Percentiles rank a stretch among this genome's conserved stretches.
Evolutionary conservation across 35 echinoderm and acorn worm genomes (phyloP).

Genomic region (Diadema setosum): DNA sequence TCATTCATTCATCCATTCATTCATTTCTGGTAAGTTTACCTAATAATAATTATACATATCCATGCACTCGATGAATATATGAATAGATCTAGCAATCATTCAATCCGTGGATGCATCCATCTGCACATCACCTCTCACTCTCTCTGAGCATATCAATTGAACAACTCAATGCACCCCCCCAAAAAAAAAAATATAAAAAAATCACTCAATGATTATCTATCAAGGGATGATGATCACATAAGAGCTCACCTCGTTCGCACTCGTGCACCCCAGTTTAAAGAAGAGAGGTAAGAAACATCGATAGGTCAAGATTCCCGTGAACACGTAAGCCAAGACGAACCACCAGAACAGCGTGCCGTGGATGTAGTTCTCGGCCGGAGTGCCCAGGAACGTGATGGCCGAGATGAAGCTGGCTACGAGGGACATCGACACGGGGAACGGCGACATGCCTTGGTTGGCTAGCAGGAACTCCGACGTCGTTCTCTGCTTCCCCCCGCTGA

Average conservation of each 20-base stretch:
- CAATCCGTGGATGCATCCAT: too few species aligned
- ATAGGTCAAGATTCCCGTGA: conserved; percentile 12
- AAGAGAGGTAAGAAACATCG: conserved; percentile 56
- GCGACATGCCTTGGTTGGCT: conserved; percentile 72
- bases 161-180: too few species aligned
- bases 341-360: conserved; percentile 66
- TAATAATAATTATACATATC: too few species aligned
- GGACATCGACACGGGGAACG: conserved; percentile 77
- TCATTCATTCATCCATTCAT: too few species aligned
- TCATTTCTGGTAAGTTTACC: too few species aligned
- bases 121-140: too few species aligned
- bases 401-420: conserved; percentile 85
- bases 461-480: conserved; percentile 81
- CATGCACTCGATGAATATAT: too few species aligned
- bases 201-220: too few species aligned
- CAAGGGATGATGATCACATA: too few species aligned
- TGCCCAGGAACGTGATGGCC: conserved; percentile 82
- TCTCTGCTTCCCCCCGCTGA: conserved; percentile 61
- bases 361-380: conserved; percentile 81
- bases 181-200: too few species aligned
- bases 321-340: conserved; percentile 37
- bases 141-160: too few species aligned
- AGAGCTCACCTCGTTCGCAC: conserved; percentile 81
- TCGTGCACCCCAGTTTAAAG: conserved; percentile 46
- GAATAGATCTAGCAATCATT: too few species aligned